Evolutionary conservation across 2,113 vertebrate genomes (phyloP).

Genomic region (Dunckerocampus dactyliophorus): DNA sequence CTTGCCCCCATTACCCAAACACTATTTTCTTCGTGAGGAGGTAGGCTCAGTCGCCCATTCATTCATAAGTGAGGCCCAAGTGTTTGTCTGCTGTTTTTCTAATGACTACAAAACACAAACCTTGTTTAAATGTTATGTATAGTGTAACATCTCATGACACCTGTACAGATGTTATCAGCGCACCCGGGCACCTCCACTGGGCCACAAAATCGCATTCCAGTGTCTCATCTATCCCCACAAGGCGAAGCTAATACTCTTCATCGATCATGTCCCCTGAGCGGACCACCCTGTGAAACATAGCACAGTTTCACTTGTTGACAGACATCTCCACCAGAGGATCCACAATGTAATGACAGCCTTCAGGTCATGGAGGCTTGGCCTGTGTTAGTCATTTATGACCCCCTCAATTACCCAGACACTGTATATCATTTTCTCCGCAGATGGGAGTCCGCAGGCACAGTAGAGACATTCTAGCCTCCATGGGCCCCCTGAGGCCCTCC

Average conservation of each 20-base stretch:
- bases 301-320: constrained; percentile 17
- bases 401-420: constrained; percentile 21
- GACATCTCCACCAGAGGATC: constrained; percentile 19
- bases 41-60: no score
- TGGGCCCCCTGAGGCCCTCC: constrained; percentile 15
- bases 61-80: no score
- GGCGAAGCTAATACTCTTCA: constrained; percentile 29
- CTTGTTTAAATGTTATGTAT: no score
- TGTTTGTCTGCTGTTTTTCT: no score
- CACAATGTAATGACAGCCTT: constrained; percentile 23
- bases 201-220: constrained; percentile 42
- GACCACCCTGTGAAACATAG: constrained; percentile 37
- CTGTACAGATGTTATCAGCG: constrained; percentile 24
- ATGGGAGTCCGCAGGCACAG: constrained; percentile 24
- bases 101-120: no score
- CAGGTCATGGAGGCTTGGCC: constrained; percentile 21
- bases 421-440: constrained; percentile 25
- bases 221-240: constrained; percentile 34
- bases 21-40: no score
- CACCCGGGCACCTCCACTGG: constrained; percentile 14
- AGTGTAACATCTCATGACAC: background rate
- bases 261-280: constrained; percentile 40
- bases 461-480: constrained; percentile 28
- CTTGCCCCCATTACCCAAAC: no score
- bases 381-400: constrained; percentile 36